A percentile compares a stretch with the other conserved stretches of the same genome.
Conservation (phyloP, 2,113 vertebrate genomes). For the Myotis davidii region DNA sequence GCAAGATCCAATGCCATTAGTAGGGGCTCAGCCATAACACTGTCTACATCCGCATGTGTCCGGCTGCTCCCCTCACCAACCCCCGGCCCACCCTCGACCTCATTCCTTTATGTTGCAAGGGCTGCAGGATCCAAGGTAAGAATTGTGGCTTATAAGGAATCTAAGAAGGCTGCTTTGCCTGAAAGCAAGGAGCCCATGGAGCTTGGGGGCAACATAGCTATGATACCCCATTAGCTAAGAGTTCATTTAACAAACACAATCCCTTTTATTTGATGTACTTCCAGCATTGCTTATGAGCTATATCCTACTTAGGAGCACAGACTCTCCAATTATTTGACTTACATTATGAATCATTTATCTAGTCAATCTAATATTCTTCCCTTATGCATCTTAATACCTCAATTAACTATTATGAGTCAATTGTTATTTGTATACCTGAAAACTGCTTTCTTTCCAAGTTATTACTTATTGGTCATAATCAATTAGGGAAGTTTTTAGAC, state of each 20-base stretch:
- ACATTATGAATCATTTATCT: constrained; percentile 82
- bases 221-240: constrained; percentile 42
- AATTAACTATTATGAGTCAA: constrained; percentile 85
- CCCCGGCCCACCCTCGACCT: not conserved
- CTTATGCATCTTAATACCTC: constrained; percentile 81
- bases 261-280: constrained; percentile 64
- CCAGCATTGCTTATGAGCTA: constrained; percentile 68
- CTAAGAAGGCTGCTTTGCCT: not conserved
- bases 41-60: not conserved
- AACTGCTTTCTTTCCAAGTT: constrained; percentile 85
- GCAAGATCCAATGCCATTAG: not conserved
- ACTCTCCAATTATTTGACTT: constrained; percentile 75
- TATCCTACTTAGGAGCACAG: constrained; percentile 74
- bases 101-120: not conserved
- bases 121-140: not conserved
- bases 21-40: not conserved
- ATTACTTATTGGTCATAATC: constrained; percentile 96
- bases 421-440: constrained; percentile 86
- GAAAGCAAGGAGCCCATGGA: not conserved
- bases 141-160: not conserved
- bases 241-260: constrained; percentile 73
- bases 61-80: not conserved
- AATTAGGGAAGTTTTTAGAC: constrained; percentile 93
- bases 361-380: constrained; percentile 83
- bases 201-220: not conserved